phyloP scores from a whole-genome alignment of 1,140 invertebrate genomes.

The Drosophila punjabiensis region DNA sequence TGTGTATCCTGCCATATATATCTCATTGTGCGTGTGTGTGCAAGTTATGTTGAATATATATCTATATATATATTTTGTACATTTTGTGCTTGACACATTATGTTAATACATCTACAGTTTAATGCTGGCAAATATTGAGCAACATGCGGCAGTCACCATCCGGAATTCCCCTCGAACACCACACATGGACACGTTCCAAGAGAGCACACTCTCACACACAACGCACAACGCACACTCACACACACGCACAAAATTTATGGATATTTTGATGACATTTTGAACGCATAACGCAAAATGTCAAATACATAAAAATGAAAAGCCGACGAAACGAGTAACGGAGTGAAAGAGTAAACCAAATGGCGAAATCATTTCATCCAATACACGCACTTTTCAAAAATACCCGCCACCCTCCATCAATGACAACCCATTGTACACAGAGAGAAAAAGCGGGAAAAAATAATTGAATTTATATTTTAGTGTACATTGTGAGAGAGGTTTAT shows the following conservation, averaged over 20 bases:
- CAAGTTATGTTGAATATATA: constrained; percentile 4
- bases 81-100: constrained; percentile 70
- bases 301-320: constrained; percentile 74
- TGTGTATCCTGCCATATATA: constrained; percentile 27
- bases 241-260: constrained; percentile 54
- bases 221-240: not conserved
- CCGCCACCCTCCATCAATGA: not conserved
- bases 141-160: constrained; percentile 47
- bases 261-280: constrained; percentile 78
- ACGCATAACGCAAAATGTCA: constrained; percentile 75
- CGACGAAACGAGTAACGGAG: constrained; percentile 30
- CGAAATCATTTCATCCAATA: constrained; percentile 71
- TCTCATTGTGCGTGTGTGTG: constrained; percentile 33
- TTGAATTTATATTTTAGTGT: not conserved
- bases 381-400: constrained; percentile 30
- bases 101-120: constrained; percentile 76
- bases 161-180: constrained; percentile 21
- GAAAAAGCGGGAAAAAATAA: not conserved
- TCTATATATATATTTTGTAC: constrained; percentile 21
- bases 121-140: constrained; percentile 77
- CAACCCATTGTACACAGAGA: not conserved
- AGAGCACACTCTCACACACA: constrained; percentile 11
- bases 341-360: constrained; percentile 69
- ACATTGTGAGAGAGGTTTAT: not conserved
- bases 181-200: constrained; percentile 18